Evolutionary conservation across 1,140 invertebrate genomes (phyloP).

Genomic region (Prorops nasuta): DNA sequence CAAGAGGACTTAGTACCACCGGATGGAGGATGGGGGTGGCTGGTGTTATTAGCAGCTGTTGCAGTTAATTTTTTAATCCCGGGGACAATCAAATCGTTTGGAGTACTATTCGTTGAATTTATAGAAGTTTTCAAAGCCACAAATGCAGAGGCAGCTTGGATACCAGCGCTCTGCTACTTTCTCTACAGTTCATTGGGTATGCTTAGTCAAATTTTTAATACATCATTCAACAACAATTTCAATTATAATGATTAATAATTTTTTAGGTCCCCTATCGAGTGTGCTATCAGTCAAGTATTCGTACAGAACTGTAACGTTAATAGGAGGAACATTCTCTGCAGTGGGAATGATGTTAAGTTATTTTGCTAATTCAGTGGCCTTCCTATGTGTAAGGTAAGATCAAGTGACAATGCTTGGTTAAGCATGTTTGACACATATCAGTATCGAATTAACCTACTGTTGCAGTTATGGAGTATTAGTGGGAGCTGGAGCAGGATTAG

Average conservation of each 20-base stretch:
- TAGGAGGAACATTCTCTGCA: slow-evolving; percentile 80
- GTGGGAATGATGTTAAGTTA: slow-evolving; percentile 83
- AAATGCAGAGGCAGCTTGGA: slow-evolving; percentile 74
- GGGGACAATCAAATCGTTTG: slow-evolving; percentile 84
- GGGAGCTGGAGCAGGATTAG: slow-evolving; percentile 76
- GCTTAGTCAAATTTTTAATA: neutral
- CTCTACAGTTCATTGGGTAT: slow-evolving; percentile 81
- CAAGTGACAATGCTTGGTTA: neutral
- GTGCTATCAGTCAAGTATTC: slow-evolving; percentile 87
- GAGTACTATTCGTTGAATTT: slow-evolving; percentile 79
- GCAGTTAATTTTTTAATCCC: slow-evolving; percentile 81
- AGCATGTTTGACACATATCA: neutral
- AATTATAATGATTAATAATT: slow-evolving; percentile 17
- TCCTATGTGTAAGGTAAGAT: slow-evolving; percentile 77
- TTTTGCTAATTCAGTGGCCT: slow-evolving; percentile 74
- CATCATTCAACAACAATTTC: neutral
- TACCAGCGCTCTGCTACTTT: slow-evolving; percentile 82
- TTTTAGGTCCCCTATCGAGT: slow-evolving; percentile 84
- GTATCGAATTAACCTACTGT: slow-evolving; percentile 25
- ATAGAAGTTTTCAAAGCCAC: slow-evolving; percentile 71
- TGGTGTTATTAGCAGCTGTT: slow-evolving; percentile 75
- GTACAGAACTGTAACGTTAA: slow-evolving; percentile 84
- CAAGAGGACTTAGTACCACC: slow-evolving; percentile 61
- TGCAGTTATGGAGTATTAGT: slow-evolving; percentile 77
- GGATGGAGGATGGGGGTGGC: slow-evolving; percentile 79